Evolutionary conservation across 1,140 invertebrate species (phyloP).

Genomic region (Habropoda laboriosa): DNA sequence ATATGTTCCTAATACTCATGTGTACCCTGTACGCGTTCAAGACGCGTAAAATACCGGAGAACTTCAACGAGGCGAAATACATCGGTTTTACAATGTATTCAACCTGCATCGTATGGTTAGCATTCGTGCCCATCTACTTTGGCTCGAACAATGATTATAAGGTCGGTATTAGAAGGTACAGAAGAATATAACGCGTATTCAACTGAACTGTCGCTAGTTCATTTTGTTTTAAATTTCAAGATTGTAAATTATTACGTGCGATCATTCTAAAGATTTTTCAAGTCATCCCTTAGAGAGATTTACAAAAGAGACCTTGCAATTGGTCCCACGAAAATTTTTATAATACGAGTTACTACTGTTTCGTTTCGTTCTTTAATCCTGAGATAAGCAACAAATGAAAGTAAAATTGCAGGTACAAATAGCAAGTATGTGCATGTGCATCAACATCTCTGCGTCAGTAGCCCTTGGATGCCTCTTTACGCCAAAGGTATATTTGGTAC

Average conservation of each 20-base stretch:
- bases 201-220: too few species aligned
- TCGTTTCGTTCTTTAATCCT: not conserved
- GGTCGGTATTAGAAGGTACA: constrained; percentile 67
- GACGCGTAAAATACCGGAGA: constrained; percentile 88
- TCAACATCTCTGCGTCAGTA: constrained; percentile 90
- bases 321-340: too few species aligned
- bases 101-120: constrained; percentile 89
- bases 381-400: not conserved
- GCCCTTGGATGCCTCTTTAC: constrained; percentile 89
- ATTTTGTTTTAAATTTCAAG: too few species aligned
- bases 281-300: too few species aligned
- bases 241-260: too few species aligned
- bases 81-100: constrained; percentile 90
- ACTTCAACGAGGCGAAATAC: constrained; percentile 88
- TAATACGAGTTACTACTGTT: not conserved
- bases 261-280: too few species aligned
- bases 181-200: not conserved
- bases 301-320: too few species aligned
- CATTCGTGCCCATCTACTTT: constrained; percentile 88
- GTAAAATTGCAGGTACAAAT: constrained; percentile 86
- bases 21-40: constrained; percentile 90
- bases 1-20: constrained; percentile 87
- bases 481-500: constrained; percentile 89
- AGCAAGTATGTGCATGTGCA: constrained; percentile 89
- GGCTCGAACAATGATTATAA: constrained; percentile 86